phyloP scores from a whole-genome alignment of 2,113 vertebrate genomes.

The Takifugu flavidus region DNA sequence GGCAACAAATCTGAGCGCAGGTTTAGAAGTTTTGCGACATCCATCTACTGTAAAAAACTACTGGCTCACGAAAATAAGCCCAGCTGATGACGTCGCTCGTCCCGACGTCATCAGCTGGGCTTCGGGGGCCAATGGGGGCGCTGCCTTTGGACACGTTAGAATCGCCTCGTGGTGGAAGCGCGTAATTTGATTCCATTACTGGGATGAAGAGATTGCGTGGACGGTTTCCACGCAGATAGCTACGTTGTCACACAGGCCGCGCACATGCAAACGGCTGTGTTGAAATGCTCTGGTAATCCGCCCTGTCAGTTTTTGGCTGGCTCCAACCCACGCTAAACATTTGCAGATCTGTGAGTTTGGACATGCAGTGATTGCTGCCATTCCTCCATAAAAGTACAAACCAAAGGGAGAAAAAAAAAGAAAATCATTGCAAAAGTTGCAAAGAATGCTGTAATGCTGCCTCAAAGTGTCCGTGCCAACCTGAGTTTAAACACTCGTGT shows the following conservation, averaged over 20 bases:
- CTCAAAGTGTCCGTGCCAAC: too few relatives aligned
- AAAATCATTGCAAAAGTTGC: too few relatives aligned
- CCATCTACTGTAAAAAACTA: neutral
- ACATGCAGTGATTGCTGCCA: too few relatives aligned
- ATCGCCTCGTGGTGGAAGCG: slow-evolving; percentile 12
- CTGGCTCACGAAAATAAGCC: neutral
- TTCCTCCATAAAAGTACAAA: too few relatives aligned
- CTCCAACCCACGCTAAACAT: too few relatives aligned
- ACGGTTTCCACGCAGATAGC: neutral
- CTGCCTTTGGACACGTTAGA: slow-evolving; percentile 4
- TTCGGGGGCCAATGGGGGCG: slow-evolving; percentile 45
- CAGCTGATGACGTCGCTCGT: slow-evolving; percentile 15
- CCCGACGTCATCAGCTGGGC: slow-evolving; percentile 23
- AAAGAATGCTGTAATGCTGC: too few relatives aligned
- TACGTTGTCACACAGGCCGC: neutral
- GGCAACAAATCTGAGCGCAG: neutral
- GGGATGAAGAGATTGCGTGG: neutral
- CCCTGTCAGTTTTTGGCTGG: neutral
- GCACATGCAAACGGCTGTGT: neutral
- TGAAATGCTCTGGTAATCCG: neutral
- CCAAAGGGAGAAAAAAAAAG: too few relatives aligned
- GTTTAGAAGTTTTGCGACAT: too few relatives aligned
- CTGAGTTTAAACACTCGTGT: too few relatives aligned
- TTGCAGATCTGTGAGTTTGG: too few relatives aligned
- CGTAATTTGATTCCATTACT: slow-evolving; percentile 38